These are phyloP conservation scores for Oreohelix idahoensis DNA, from an alignment of 1,140 invertebrate species.

Conservation along the genomic window DNA sequence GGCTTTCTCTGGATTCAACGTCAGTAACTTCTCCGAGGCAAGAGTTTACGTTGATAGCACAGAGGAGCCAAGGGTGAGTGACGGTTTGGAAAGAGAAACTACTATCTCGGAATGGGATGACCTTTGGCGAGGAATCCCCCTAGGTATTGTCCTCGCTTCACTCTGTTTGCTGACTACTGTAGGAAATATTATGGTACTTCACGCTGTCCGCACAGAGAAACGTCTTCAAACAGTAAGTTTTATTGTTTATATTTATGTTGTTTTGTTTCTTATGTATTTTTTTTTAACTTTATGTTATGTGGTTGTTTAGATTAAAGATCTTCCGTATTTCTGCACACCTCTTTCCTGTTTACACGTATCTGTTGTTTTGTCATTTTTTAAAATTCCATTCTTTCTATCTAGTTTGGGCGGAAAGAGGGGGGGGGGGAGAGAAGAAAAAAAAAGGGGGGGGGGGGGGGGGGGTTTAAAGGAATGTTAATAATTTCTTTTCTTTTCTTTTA, in stretches of 20 bases:
- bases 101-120: constrained; percentile 26
- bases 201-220: constrained; percentile 67
- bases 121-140: constrained; percentile 61
- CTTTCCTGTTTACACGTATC: too few species aligned
- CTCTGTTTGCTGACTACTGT: constrained; percentile 65
- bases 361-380: too few species aligned
- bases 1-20: constrained; percentile 6
- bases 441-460: too few species aligned
- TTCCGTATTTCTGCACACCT: too few species aligned
- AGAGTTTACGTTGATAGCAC: background rate
- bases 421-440: too few species aligned
- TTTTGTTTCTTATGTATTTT: background rate
- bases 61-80: background rate
- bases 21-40: background rate
- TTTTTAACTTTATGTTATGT: background rate
- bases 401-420: too few species aligned
- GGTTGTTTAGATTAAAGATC: too few species aligned
- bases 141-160: constrained; percentile 58
- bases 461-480: too few species aligned
- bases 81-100: background rate
- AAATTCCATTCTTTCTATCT: too few species aligned
- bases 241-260: background rate
- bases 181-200: constrained; percentile 68
- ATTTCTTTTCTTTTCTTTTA: too few species aligned
- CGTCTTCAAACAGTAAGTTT: constrained; percentile 65